Conservation (phyloP, 2,797 vertebrate genomes). For the Hydrolagus colliei region DNA sequence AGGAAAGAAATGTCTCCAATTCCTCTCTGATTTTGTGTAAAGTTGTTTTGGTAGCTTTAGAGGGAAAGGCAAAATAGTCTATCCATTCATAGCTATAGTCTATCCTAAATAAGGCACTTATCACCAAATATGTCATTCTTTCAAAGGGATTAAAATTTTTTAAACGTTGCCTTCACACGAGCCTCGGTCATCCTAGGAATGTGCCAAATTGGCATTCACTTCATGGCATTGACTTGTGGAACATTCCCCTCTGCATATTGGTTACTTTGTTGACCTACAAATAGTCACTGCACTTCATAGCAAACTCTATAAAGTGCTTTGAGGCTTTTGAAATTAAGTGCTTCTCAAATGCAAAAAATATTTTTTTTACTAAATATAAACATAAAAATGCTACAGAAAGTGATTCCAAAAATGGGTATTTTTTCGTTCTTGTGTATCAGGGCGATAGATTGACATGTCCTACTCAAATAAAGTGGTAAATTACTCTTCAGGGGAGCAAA, state of each 20-base stretch:
- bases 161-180: not conserved
- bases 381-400: not conserved
- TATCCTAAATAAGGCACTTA: not conserved
- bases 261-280: too few species aligned
- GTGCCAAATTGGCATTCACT: too few species aligned
- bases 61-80: not conserved
- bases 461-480: not conserved
- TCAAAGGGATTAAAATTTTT: not conserved
- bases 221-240: too few species aligned
- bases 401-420: not conserved
- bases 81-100: not conserved
- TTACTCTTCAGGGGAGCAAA: not conserved
- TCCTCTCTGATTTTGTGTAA: not conserved
- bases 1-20: not conserved
- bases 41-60: not conserved
- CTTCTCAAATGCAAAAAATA: too few species aligned
- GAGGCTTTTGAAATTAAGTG: too few species aligned
- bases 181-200: not conserved
- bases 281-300: too few species aligned
- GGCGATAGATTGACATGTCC: too few species aligned
- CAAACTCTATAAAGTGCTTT: too few species aligned
- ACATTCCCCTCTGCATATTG: too few species aligned
- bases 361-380: not conserved
- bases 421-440: not conserved
- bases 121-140: not conserved